These are phyloP conservation scores for Bothrops jararaca DNA, from an alignment of 2,113 vertebrate genomes.

Conservation along the genomic window DNA sequence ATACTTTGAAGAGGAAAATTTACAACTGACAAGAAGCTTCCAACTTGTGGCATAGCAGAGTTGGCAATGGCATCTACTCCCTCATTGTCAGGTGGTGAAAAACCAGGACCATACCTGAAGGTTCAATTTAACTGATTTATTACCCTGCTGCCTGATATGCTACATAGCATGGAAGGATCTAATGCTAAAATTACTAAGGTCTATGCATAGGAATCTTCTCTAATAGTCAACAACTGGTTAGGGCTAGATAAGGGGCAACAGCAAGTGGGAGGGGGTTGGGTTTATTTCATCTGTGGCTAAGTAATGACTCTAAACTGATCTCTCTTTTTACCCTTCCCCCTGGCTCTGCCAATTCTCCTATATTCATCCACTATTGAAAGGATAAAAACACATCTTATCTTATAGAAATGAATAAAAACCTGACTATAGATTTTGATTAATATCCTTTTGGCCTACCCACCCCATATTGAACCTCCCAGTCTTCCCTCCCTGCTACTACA, in stretches of 20 bases:
- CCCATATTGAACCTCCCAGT: not conserved
- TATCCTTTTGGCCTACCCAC: not conserved
- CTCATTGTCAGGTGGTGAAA: not conserved
- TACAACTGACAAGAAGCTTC: not conserved
- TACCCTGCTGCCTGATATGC: not conserved
- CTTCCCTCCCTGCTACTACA: not conserved
- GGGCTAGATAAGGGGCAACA: no score
- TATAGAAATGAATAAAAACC: not conserved
- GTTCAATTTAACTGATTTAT: not conserved
- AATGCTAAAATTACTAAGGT: not conserved
- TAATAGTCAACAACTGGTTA: not conserved
- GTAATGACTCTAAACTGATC: no score
- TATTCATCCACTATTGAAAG: not conserved
- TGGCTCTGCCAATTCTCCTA: no score
- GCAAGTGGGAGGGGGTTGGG: not conserved
- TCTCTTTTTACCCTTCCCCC: no score
- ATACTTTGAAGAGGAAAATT: not conserved
- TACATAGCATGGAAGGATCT: not conserved
- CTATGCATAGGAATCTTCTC: not conserved
- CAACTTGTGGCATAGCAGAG: not conserved
- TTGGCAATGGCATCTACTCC: not conserved
- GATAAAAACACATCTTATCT: not conserved
- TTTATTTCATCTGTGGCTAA: not conserved
- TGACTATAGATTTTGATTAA: not conserved
- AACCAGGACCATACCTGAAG: not conserved